Conservation (phyloP, 2,888 invertebrate species). For the Ectemnius continuus region DNA sequence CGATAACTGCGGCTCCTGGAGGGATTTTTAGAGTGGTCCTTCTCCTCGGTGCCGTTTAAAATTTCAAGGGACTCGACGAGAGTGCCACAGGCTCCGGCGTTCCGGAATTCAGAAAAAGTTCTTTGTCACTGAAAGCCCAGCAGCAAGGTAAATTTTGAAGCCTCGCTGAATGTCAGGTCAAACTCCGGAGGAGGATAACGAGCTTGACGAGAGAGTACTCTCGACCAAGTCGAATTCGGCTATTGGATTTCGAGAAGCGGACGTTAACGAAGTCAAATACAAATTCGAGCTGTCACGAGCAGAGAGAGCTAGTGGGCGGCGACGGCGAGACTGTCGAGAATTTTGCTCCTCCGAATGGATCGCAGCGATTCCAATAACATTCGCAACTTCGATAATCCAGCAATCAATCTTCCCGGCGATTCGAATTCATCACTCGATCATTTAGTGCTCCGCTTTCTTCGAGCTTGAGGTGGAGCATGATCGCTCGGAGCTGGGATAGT, state of each 20-base stretch:
- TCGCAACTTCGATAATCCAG: no score
- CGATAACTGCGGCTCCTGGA: slow-evolving; percentile 6
- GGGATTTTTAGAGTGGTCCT: not conserved
- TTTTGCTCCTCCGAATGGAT: no score
- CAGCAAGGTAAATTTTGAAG: slow-evolving; percentile 8
- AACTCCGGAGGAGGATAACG: slow-evolving; percentile 5
- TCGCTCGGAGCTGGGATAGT: no score
- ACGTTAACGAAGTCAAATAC: slow-evolving; percentile 7
- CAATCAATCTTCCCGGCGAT: no score
- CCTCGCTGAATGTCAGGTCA: not conserved
- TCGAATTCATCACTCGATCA: no score
- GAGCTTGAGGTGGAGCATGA: no score
- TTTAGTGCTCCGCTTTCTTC: no score
- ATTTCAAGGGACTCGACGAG: slow-evolving; percentile 2
- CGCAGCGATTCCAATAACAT: no score
- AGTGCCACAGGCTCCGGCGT: not conserved
- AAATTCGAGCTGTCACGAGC: slow-evolving; percentile 1
- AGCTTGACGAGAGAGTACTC: not conserved
- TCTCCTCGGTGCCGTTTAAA: not conserved
- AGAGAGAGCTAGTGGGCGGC: no score
- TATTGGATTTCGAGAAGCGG: slow-evolving; percentile 4
- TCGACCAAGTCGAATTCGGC: not conserved
- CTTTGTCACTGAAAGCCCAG: not conserved
- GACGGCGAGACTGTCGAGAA: no score
- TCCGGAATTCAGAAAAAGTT: slow-evolving; percentile 7